A percentile compares a stretch with the other conserved stretches of the same genome.
These are phyloP conservation scores for Thaumetopoea pityocampa DNA, from an alignment of 1,140 invertebrate species.

Conservation along the genomic window DNA sequence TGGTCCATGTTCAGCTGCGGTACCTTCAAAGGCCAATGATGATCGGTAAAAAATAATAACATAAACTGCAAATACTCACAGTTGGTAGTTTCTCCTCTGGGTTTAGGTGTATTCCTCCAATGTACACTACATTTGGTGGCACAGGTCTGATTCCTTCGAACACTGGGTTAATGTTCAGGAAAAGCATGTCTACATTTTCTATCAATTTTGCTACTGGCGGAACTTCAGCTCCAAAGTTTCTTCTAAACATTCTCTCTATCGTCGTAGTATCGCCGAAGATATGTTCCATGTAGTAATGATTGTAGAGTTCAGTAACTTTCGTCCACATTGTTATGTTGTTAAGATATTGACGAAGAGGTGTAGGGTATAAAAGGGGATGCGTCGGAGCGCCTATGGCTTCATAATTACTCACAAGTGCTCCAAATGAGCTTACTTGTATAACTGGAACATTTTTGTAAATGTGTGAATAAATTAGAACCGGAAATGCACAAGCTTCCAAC, in stretches of 20 bases:
- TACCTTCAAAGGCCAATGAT: background rate
- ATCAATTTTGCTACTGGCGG: slow-evolving; percentile 58
- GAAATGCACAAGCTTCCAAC: slow-evolving; percentile 32
- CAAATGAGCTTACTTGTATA: slow-evolving; percentile 53
- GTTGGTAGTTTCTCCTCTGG: slow-evolving; percentile 46
- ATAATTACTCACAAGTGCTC: slow-evolving; percentile 18
- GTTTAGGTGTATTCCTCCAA: slow-evolving; percentile 77
- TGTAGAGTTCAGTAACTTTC: slow-evolving; percentile 33
- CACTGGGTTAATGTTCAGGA: slow-evolving; percentile 71
- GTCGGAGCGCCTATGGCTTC: slow-evolving; percentile 50
- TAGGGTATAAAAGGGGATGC: slow-evolving; percentile 67
- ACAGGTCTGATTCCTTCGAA: slow-evolving; percentile 61
- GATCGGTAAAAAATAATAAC: background rate
- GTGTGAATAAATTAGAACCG: slow-evolving; percentile 41
- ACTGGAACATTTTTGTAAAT: slow-evolving; percentile 53
- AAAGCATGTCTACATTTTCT: slow-evolving; percentile 70
- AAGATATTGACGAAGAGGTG: slow-evolving; percentile 34
- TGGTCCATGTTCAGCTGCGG: background rate
- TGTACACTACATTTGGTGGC: slow-evolving; percentile 73
- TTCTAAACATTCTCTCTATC: slow-evolving; percentile 20
- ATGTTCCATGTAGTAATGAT: slow-evolving; percentile 11
- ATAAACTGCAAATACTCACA: slow-evolving; percentile 29
- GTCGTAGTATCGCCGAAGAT: slow-evolving; percentile 4
- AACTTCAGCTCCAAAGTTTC: slow-evolving; percentile 25
- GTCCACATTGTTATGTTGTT: slow-evolving; percentile 39